A percentile compares a stretch with the other conserved stretches of the same genome.
Conservation (phyloP, 2,888 invertebrate species). For the Tachina grossa region DNA sequence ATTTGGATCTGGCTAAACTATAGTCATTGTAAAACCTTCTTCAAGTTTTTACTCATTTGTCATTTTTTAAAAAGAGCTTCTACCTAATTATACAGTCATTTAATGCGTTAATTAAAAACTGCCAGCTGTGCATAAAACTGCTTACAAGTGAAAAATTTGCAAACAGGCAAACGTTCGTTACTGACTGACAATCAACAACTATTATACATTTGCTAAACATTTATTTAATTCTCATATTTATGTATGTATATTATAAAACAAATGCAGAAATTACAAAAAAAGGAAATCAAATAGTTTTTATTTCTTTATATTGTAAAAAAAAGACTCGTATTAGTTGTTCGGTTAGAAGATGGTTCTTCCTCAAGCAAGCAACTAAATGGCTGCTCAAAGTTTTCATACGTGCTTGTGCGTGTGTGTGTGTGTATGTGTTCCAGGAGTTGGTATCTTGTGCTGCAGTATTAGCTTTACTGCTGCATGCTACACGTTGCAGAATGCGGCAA, state of each 20-base stretch:
- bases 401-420: neutral
- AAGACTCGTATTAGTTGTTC: neutral
- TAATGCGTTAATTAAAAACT: constrained; percentile 73
- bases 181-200: constrained; percentile 27
- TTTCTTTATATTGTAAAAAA: constrained; percentile 6
- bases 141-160: constrained; percentile 9
- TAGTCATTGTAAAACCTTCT: no score
- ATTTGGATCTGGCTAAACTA: no score
- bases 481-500: constrained; percentile 53
- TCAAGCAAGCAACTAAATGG: neutral
- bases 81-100: constrained; percentile 71
- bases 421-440: neutral
- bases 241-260: constrained; percentile 1
- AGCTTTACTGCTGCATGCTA: constrained; percentile 33
- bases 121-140: constrained; percentile 65
- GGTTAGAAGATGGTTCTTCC: constrained; percentile 18
- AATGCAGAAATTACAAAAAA: constrained; percentile 2
- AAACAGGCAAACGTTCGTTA: neutral
- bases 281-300: constrained; percentile 20
- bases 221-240: constrained; percentile 40
- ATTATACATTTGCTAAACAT: constrained; percentile 21
- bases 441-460: constrained; percentile 3
- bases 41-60: constrained; percentile 18
- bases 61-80: constrained; percentile 39
- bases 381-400: neutral